Evolutionary conservation across 2,888 invertebrate genomes (phyloP), one percentile per base, ranked within the genome.

Genomic region (Cryptocheilus praepositus): DNA sequence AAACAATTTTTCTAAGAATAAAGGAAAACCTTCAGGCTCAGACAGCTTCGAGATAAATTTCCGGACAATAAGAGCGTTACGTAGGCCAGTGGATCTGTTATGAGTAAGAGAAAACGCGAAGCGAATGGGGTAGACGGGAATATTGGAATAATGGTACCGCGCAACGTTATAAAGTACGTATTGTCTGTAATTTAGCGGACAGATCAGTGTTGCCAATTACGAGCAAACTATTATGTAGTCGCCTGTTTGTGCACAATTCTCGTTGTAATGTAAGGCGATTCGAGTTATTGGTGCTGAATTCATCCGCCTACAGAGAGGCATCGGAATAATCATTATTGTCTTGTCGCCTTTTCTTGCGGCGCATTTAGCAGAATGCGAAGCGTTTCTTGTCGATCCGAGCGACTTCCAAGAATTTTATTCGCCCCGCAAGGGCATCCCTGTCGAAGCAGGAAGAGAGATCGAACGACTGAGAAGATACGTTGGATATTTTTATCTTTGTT

Each of bases 141-240:
- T 55, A 66, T 69, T 56, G 49, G 54, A 59, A 73, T 71, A 79
- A 80, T 74, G 71, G 76, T 62, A 73, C 71, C 68, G 71, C 74
- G 67, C 75, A 76, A 80, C 75, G 75, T 79, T 75, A 73, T 67
- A 69, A 71, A 71, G 77, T 72, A 70, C 65, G 77, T 79, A 85
- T 85, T 85, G 85, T 85, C 78, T 72, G 80, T 76, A 81, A 81
- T 82, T 83, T 84, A 85, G 77, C 80, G 73, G 79, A 78, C 80
- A 75, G 77, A 80, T 76, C 80, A 73, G 64, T 73, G 66, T 75
- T 76, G 80, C 80, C 83, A 85, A 85, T 85, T 85, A 82, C 74
- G 49, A n/a, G 49, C 49, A 71, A 73, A 74, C 68, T 77, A 68
- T 75, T 77, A 78, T 66, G 58, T 56, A 62, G 66, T 65, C 67